Evolutionary conservation across 2,888 invertebrate genomes (phyloP), one percentile per base, ranked within the genome.

Genomic region (Branchinecta sandiegonensis): DNA sequence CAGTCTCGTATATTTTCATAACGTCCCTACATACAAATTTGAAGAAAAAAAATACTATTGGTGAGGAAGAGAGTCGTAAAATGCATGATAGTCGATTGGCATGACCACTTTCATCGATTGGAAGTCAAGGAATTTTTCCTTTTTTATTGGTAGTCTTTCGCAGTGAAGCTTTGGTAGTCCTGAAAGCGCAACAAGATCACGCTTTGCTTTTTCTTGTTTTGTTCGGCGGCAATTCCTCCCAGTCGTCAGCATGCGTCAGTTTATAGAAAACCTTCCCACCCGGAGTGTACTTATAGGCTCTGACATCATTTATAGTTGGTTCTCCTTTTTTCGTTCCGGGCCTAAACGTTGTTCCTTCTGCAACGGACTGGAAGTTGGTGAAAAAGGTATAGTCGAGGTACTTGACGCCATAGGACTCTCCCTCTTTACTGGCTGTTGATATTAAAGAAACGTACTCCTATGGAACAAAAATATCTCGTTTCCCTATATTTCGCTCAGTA

Each of bases 391-490:
- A 8, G 14, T 56, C 56, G 14, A 14, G n/a, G 13, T 56, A 14
- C 14, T n/a, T 56, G n/a, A 56, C 56, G 14, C 7, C 6, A 56
- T 56, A 56, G n/a, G 56, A 14, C n/a, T n/a, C 13, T 14, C 6
- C n/a, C 13, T 56, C 14, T 14, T 56, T 56, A 4, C 56, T 13
- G 14, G 56, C 14, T 56, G 14, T n/a, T 6, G n/a, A n/a, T 56
- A 56, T 56, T 14, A 7, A 13, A 14, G 56, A 56, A 13, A 14
- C 56, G 14, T 56, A 56, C 56, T 14, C 56, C 5, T 13, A 8
- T 56, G 56, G 56, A 56, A 56, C n/a, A 56, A n/a, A 6, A 56
- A 56, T 56, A 56, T 56, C 56, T 5, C 56, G 7, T n/a, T 56
- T 14, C 14, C 7, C n/a, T 13, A 13, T n/a, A 14, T 14, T 13